phyloP scores from a whole-genome alignment of 2,888 invertebrate genomes.

The Chelonus formosanus region DNA sequence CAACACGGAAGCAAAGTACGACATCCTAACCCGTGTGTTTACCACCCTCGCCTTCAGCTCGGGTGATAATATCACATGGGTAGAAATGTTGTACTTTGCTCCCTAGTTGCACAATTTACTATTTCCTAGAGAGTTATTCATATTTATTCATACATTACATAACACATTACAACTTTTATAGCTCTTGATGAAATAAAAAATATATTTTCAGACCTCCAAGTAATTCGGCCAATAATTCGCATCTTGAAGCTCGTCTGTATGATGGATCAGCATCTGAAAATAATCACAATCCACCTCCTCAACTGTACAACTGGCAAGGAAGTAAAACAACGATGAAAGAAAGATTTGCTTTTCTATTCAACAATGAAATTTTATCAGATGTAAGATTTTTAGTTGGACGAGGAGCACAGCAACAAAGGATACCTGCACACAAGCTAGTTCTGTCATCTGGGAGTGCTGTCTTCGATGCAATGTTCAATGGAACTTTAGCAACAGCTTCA shows the following conservation, averaged over 20 bases:
- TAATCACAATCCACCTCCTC: constrained; percentile 37
- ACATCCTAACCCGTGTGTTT: no score
- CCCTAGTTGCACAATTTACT: no score
- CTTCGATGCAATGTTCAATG: constrained; percentile 88
- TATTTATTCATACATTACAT: no score
- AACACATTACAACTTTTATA: no score
- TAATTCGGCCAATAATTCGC: not conserved
- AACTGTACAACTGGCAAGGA: constrained; percentile 75
- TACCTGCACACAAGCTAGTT: constrained; percentile 84
- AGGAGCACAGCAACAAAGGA: constrained; percentile 73
- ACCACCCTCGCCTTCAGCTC: no score
- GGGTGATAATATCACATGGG: no score
- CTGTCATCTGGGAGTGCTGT: constrained; percentile 84
- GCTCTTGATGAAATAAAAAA: not conserved
- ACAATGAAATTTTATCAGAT: constrained; percentile 75
- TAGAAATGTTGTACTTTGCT: no score
- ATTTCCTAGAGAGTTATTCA: no score
- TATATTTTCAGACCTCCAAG: constrained; percentile 51
- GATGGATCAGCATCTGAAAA: constrained; percentile 48
- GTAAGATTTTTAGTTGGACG: constrained; percentile 83
- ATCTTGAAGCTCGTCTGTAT: constrained; percentile 48
- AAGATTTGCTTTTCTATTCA: constrained; percentile 75
- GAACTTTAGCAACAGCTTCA: constrained; percentile 74
- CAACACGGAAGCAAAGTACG: no score
- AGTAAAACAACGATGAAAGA: constrained; percentile 80